A percentile compares a stretch with the other conserved stretches of the same genome.
These are phyloP conservation scores for Nymphicus hollandicus DNA, from an alignment of 2,113 vertebrate species.

Conservation along the genomic window DNA sequence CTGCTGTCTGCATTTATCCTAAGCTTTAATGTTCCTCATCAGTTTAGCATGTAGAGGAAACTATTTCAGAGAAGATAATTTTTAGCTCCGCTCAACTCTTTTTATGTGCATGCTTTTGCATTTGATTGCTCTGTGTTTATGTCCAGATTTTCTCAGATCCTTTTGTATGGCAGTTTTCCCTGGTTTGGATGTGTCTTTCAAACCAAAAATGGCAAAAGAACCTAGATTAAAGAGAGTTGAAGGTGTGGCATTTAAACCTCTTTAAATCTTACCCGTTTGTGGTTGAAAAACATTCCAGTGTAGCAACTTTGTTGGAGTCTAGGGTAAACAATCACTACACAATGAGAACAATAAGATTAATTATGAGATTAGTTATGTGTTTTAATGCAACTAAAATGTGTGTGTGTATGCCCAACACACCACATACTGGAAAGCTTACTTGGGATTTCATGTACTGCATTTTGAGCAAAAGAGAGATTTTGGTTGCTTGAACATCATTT, in stretches of 20 bases:
- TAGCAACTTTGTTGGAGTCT: neutral
- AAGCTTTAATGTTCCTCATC: neutral
- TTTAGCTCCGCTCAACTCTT: neutral
- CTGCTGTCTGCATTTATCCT: neutral
- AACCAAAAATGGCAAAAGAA: neutral
- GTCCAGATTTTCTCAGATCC: neutral
- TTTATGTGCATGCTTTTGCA: neutral
- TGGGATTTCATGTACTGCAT: neutral
- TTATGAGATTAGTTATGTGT: neutral
- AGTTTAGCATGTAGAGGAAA: neutral
- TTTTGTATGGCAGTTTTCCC: neutral
- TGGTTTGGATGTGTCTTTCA: neutral
- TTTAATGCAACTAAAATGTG: neutral
- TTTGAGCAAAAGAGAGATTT: neutral
- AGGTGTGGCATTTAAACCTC: neutral
- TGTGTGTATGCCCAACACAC: neutral
- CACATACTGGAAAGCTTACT: neutral
- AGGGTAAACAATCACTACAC: neutral
- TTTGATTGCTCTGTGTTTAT: neutral
- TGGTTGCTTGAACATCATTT: neutral
- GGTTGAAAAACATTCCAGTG: neutral
- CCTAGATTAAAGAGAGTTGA: neutral
- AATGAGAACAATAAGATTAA: neutral
- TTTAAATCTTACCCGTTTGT: neutral
- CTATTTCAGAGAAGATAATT: neutral